A percentile compares a stretch with the other conserved stretches of the same genome.
These are phyloP conservation scores for Sphyrna mokarran DNA, from an alignment of 2,113 vertebrate species.

Conservation along the genomic window DNA sequence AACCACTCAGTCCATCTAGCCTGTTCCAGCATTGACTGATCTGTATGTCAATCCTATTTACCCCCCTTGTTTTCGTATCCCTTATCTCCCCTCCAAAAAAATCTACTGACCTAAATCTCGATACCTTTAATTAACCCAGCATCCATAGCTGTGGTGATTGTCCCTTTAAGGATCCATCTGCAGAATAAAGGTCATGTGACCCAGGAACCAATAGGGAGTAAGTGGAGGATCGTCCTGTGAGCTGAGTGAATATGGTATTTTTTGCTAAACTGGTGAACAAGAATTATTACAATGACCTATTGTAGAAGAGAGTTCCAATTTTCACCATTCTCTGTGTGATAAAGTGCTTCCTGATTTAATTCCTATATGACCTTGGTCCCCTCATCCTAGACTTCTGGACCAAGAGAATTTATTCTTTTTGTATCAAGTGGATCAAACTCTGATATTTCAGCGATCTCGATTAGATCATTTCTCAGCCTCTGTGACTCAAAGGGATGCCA, in stretches of 20 bases:
- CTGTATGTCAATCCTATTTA: not conserved
- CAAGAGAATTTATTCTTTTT: not conserved
- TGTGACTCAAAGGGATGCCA: not conserved
- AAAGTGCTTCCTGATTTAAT: no score
- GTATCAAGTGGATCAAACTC: not conserved
- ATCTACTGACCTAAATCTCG: not conserved
- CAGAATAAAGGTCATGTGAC: no score
- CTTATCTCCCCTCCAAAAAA: not conserved
- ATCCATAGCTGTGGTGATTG: not conserved
- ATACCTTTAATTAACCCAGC: not conserved
- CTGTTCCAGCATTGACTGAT: not conserved
- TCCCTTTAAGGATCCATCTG: no score
- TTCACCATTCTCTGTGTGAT: no score
- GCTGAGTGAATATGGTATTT: no score
- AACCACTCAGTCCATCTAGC: not conserved
- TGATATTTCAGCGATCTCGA: not conserved
- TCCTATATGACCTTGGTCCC: not conserved
- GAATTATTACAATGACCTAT: no score
- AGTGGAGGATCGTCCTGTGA: no score
- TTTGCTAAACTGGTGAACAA: no score
- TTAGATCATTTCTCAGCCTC: not conserved
- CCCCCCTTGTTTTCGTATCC: not conserved
- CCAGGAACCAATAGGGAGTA: no score
- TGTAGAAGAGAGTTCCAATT: not conserved
- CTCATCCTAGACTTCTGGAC: not conserved